Evolutionary conservation across 2,888 invertebrate species (phyloP), one percentile per base, ranked within the genome.

Genomic region (Nemurella pictetii): DNA sequence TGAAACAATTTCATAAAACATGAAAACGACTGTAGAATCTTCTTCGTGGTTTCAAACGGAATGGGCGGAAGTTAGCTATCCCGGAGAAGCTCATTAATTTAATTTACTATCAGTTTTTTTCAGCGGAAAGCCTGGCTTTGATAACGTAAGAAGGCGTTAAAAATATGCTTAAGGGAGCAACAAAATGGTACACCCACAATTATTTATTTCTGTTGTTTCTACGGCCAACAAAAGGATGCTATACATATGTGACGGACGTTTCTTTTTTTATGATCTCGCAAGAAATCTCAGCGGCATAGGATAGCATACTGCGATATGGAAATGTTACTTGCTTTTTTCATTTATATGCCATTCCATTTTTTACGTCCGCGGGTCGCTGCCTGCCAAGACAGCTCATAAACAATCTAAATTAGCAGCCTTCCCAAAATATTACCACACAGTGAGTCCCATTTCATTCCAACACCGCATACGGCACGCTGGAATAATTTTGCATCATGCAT

Each of bases 71-170:
- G 78, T 30, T 30, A 4, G 75, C 5, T 28, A 25, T 27, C 15
- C n/a, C n/a, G 30, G 78, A 78, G n/a, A 29, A 30, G 78, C 78
- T 78, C 78, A 78, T 78, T 78, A 78, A 78, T 30, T 78, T n/a
- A n/a, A 78, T 12, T 26, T 78, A 12, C 28, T 78, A 78, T 78
- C 78, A 78, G 78, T 78, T 78, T 55, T n/a, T 78, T 78, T 78
- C 78, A 78, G 78, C 78, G 78, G 78, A 78, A 78, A 78, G 78
- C 29, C 78, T 0, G 78, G 15, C 78, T 15, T 29, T 27, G 75
- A 75, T 75, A 75, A 75, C 27, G 26, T 75, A 75, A 75, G 78
- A 78, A 78, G 78, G 78, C 28, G 78, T 78, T 78, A 28, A 30
- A 30, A 78, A 29, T 20, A 35, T 12, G 55, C 55, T 12, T 55